Percentiles rank a stretch among this genome's conserved stretches.
phyloP scores from a whole-genome alignment of 1,140 invertebrate species.

The Battus philenor region DNA sequence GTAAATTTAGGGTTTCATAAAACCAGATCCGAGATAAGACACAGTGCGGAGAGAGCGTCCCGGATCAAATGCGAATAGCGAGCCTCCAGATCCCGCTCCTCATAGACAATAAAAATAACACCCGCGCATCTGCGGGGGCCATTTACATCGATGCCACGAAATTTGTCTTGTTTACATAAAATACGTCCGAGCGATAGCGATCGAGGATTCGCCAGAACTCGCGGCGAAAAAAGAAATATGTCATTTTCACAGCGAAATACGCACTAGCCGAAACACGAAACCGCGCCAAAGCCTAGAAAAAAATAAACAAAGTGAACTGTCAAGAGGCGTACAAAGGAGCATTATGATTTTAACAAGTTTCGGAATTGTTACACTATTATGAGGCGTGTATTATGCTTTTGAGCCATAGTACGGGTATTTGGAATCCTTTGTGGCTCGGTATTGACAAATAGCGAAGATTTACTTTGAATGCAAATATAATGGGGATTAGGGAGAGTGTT shows the following conservation, averaged over 20 bases:
- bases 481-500: constrained; percentile 58
- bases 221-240: constrained; percentile 39
- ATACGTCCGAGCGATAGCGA: constrained; percentile 59
- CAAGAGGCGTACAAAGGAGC: constrained; percentile 63
- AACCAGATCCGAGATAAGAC: constrained; percentile 75
- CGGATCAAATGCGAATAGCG: constrained; percentile 71
- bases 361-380: constrained; percentile 68
- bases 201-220: constrained; percentile 56
- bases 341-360: constrained; percentile 74
- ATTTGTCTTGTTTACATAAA: constrained; percentile 73
- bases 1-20: constrained; percentile 76
- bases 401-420: constrained; percentile 66
- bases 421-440: constrained; percentile 67
- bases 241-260: constrained; percentile 42
- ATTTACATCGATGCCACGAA: constrained; percentile 50
- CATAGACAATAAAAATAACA: constrained; percentile 72
- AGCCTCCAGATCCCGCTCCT: constrained; percentile 36
- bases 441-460: constrained; percentile 74
- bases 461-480: constrained; percentile 65
- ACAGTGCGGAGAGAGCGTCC: constrained; percentile 66
- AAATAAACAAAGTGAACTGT: constrained; percentile 57
- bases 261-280: constrained; percentile 47
- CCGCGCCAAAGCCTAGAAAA: constrained; percentile 31
- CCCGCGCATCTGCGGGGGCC: constrained; percentile 59
- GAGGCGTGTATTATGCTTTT: constrained; percentile 70